Evolutionary conservation across 2,888 invertebrate genomes (phyloP), one percentile per base, ranked within the genome.

Genomic region (Alsophila aescularia): DNA sequence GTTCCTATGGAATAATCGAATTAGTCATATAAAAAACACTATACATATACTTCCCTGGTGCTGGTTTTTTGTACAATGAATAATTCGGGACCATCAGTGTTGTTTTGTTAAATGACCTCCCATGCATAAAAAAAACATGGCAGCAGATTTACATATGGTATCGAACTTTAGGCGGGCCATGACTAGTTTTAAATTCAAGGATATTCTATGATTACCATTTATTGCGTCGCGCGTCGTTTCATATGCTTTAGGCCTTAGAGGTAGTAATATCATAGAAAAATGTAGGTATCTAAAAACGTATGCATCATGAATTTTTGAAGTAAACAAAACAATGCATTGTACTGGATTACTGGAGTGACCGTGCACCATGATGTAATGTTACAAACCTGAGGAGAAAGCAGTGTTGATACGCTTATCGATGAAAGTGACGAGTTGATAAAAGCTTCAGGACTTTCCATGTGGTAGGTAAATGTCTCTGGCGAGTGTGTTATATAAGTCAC

Each of bases 101-200:
- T 66, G 62, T 64, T 66, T 67, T 64, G 52, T 55, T 53, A 60
- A 60, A 43, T 62, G 51, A 66, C 60, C 48, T 52, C 42, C 57
- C 64, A 69, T 69, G 67, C 67, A 60, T 64, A 63, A 71, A 68
- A n/a, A 55, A 57, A 34, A 49, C 59, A 68, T 69, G 58, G 52
- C 37, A 51, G 52, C 36, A 34, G 35, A 85, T 85, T 83, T 78
- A 74, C 79, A 83, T 76, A 70, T 64, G 77, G 49, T 79, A 78
- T 75, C 78, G 81, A 84, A 83, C 83, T 83, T 77, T 75, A 67
- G 74, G 68, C 73, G 66, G 68, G 62, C 62, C 54, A 58, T 42
- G 60, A 62, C 66, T 76, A 67, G 73, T 79, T 77, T 71, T 61
- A 62, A 72, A 81, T 83, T 82, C 80, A 85, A 84, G 83, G 81